phyloP scores from a whole-genome alignment of 1,140 invertebrate genomes.

The Octopus sinensis region DNA sequence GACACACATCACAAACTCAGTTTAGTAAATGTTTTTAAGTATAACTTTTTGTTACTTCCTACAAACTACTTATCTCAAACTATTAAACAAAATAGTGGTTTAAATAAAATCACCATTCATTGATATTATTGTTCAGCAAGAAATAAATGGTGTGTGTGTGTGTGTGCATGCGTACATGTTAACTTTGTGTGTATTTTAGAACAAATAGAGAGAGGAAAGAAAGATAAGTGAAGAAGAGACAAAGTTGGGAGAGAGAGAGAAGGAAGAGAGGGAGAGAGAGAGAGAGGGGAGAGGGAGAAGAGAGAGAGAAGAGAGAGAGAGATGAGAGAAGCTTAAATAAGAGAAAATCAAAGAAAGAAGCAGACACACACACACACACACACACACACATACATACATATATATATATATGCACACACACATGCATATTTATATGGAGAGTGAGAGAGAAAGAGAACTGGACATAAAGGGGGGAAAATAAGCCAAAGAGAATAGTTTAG shows the following conservation, averaged over 20 bases:
- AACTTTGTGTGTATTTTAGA: no score
- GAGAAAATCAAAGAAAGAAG: not conserved
- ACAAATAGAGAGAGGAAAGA: no score
- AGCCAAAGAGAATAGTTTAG: not conserved
- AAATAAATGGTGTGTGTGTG: no score
- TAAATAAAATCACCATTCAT: no score
- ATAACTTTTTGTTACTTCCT: no score
- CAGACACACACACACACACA: not conserved
- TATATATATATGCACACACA: not conserved
- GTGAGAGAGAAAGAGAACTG: not conserved
- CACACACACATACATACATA: not conserved
- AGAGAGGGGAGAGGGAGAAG: not conserved
- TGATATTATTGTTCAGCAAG: no score
- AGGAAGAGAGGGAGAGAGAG: not conserved
- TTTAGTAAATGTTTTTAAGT: no score
- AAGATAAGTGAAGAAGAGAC: not conserved
- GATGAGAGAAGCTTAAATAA: not conserved
- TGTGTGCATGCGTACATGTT: no score
- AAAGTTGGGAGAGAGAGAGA: not conserved
- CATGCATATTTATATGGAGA: not conserved
- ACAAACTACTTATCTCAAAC: no score
- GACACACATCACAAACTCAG: no score
- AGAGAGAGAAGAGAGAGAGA: not conserved
- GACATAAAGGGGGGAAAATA: not conserved
- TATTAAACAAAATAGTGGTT: no score